Evolutionary conservation across 1,140 invertebrate species (phyloP).

Genomic region (Macrocentrus cingulum): DNA sequence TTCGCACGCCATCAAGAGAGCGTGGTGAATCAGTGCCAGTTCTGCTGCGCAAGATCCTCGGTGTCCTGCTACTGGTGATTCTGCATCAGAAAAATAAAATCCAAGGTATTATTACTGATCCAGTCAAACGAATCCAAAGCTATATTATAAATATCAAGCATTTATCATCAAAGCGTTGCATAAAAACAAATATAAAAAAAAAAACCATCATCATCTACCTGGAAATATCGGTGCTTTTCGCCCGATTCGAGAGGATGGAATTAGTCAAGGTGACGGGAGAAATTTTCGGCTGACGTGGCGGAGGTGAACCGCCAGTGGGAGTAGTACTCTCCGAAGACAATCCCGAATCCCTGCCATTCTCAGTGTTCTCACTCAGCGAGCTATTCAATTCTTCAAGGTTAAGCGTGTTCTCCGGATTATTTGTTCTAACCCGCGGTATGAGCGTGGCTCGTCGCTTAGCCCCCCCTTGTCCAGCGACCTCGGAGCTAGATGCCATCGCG

Average conservation of each 20-base stretch:
- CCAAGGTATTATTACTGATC: neutral
- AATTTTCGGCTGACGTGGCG: constrained; percentile 41
- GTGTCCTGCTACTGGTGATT: constrained; percentile 48
- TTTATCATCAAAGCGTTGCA: no score
- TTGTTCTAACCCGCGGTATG: constrained; percentile 13
- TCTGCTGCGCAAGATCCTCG: constrained; percentile 47
- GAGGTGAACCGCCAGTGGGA: constrained; percentile 51
- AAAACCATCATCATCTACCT: no score
- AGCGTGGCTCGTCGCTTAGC: constrained; percentile 34
- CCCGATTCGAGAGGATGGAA: constrained; percentile 30
- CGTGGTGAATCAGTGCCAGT: constrained; percentile 54
- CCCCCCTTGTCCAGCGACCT: constrained; percentile 29
- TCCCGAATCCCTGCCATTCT: constrained; percentile 51
- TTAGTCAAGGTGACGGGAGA: constrained; percentile 13
- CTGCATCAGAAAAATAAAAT: constrained; percentile 36
- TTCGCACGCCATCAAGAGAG: constrained; percentile 45
- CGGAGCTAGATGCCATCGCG: constrained; percentile 30
- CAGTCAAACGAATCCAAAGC: no score
- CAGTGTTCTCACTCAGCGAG: constrained; percentile 31
- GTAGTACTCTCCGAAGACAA: constrained; percentile 54
- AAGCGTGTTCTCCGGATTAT: constrained; percentile 14
- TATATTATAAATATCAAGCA: no score
- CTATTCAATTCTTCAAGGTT: constrained; percentile 11
- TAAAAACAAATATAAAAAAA: no score
- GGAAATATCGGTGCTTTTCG: constrained; percentile 34